phyloP scores from a whole-genome alignment of 2,888 invertebrate genomes.

The Papilio gigon region DNA sequence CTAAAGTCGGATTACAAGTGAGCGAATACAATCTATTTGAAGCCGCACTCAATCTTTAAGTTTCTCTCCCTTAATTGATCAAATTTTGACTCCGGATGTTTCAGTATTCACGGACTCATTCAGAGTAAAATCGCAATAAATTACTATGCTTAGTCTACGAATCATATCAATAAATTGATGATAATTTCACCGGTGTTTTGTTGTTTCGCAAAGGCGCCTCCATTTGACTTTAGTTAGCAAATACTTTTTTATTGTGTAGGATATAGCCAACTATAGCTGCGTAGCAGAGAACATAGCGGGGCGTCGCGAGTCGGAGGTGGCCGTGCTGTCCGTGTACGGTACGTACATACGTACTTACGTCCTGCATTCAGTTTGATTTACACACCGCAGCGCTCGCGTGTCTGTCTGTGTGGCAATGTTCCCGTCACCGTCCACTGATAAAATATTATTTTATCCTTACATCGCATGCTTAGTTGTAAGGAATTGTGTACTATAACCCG shows the following conservation, averaged over 20 bases:
- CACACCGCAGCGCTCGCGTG: constrained; percentile 12
- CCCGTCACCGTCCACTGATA: background rate
- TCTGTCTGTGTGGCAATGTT: constrained; percentile 7
- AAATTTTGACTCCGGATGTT: no score
- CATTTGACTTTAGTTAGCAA: no score
- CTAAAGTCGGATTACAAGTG: constrained; percentile 89
- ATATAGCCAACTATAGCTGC: constrained; percentile 97
- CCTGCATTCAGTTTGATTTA: constrained; percentile 19
- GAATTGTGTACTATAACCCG: background rate
- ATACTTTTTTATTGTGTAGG: constrained; percentile 67
- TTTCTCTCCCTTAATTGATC: no score
- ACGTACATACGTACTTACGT: constrained; percentile 65
- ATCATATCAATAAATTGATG: no score
- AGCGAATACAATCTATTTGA: constrained; percentile 20
- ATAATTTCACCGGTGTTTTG: no score
- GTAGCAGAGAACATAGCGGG: constrained; percentile 96
- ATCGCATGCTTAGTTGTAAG: background rate
- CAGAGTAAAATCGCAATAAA: no score
- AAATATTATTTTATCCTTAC: constrained; percentile 14
- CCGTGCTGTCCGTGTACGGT: constrained; percentile 95
- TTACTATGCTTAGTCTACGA: no score
- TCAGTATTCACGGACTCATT: no score
- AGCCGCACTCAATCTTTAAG: no score
- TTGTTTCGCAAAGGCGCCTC: no score
- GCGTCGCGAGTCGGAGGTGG: constrained; percentile 91